phyloP scores from a whole-genome alignment of 53 echinoderm and acorn worm genomes.

The Patiria pectinifera region DNA sequence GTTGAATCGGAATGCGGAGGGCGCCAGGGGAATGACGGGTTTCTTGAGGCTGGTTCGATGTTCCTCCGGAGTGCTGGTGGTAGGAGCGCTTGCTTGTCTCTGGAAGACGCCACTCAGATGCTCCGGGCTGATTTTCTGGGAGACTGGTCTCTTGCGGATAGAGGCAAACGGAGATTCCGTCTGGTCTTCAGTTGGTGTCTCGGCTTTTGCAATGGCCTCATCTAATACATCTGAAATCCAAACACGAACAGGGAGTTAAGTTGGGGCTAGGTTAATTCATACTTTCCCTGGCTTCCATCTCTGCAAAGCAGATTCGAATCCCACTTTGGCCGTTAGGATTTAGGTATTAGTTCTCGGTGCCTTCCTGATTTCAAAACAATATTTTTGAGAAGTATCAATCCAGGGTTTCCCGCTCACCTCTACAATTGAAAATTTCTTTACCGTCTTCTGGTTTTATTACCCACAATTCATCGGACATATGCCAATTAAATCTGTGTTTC shows the following conservation, averaged over 20 bases:
- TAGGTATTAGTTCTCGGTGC: too few species aligned
- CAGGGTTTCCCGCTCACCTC: too few species aligned
- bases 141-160: constrained; percentile 78
- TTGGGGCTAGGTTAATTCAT: too few species aligned
- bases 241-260: not conserved
- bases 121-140: constrained; percentile 74
- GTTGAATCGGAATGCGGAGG: constrained; percentile 72
- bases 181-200: constrained; percentile 43
- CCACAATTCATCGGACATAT: too few species aligned
- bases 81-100: constrained; percentile 64
- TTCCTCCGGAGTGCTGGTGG: constrained; percentile 37
- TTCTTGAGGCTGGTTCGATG: constrained; percentile 56
- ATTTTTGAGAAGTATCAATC: too few species aligned
- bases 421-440: too few species aligned
- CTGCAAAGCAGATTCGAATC: not conserved
- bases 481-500: too few species aligned
- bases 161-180: constrained; percentile 66
- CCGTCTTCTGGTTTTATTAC: too few species aligned
- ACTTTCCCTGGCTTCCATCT: not conserved
- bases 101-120: constrained; percentile 73
- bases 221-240: constrained; percentile 69
- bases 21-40: constrained; percentile 71
- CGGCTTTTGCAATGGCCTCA: constrained; percentile 67
- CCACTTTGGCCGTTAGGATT: too few species aligned
- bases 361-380: too few species aligned